Percentiles rank a stretch among this genome's conserved stretches.
Evolutionary conservation across 2,113 vertebrate genomes (phyloP).

Genomic region (Tonatia bakeri): DNA sequence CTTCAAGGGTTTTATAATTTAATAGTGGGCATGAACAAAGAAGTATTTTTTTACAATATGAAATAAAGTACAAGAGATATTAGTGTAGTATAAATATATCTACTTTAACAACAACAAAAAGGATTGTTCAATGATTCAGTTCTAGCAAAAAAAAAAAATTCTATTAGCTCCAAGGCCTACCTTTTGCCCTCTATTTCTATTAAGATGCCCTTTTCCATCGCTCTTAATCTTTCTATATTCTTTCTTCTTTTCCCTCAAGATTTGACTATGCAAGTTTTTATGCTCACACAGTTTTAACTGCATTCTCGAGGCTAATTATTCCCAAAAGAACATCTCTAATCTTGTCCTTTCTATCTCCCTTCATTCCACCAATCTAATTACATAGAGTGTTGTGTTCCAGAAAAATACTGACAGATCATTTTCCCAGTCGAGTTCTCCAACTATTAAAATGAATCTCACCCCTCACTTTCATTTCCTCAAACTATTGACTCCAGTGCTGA

Average conservation of each 20-base stretch:
- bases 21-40: not conserved
- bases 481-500: conserved; percentile 45
- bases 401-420: conserved; percentile 59
- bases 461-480: conserved; percentile 66
- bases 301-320: conserved; percentile 64
- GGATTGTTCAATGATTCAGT: not conserved
- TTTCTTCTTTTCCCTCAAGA: conserved; percentile 54
- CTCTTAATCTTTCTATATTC: conserved; percentile 33
- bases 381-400: conserved; percentile 53
- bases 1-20: not conserved
- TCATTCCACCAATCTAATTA: conserved; percentile 66
- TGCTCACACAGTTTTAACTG: conserved; percentile 47
- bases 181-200: conserved; percentile 8
- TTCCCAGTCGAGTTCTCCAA: conserved; percentile 48
- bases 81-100: not conserved
- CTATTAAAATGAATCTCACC: conserved; percentile 62
- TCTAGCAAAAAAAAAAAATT: not conserved
- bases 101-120: not conserved
- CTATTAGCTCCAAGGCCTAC: not conserved
- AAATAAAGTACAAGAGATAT: not conserved
- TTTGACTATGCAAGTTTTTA: conserved; percentile 62
- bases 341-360: conserved; percentile 60
- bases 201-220: not conserved
- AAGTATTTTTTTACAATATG: not conserved
- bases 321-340: conserved; percentile 46